Percentiles rank a stretch among this genome's conserved stretches.
Evolutionary conservation across 37 sponge, comb jelly and placozoan genomes (phyloP).

Genomic region (Halisarca cf. caerulea): DNA sequence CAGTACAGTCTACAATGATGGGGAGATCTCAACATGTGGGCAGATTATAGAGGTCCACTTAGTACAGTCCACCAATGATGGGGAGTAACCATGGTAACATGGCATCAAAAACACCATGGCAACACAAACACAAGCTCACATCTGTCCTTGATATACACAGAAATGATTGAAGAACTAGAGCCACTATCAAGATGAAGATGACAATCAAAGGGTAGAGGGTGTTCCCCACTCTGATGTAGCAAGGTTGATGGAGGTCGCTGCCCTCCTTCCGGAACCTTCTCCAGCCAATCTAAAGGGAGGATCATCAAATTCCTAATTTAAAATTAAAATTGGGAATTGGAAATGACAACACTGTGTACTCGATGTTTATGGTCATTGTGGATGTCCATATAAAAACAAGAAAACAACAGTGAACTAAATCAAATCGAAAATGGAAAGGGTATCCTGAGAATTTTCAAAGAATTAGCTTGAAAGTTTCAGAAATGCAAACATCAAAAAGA

Average conservation of each 20-base stretch:
- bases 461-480: too few species aligned
- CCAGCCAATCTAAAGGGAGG: constrained; percentile 16
- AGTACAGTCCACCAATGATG: too few species aligned
- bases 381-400: not conserved
- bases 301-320: not conserved
- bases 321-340: not conserved
- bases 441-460: too few species aligned
- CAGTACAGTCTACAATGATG: too few species aligned
- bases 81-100: too few species aligned
- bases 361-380: not conserved
- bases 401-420: not conserved
- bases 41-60: too few species aligned
- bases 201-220: constrained; percentile 61
- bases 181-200: constrained; percentile 29
- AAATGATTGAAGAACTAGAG: constrained; percentile 51
- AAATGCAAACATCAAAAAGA: too few species aligned
- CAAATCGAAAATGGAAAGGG: not conserved
- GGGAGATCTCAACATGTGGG: too few species aligned
- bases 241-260: constrained; percentile 18
- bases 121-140: constrained; percentile 32
- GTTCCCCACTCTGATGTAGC: constrained; percentile 26
- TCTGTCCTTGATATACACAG: constrained; percentile 69
- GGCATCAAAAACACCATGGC: not conserved
- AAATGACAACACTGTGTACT: not conserved
- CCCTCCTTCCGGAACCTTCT: constrained; percentile 3